These are phyloP conservation scores for Phengaris alcon DNA, from an alignment of 2,888 invertebrate species.

Conservation along the genomic window DNA sequence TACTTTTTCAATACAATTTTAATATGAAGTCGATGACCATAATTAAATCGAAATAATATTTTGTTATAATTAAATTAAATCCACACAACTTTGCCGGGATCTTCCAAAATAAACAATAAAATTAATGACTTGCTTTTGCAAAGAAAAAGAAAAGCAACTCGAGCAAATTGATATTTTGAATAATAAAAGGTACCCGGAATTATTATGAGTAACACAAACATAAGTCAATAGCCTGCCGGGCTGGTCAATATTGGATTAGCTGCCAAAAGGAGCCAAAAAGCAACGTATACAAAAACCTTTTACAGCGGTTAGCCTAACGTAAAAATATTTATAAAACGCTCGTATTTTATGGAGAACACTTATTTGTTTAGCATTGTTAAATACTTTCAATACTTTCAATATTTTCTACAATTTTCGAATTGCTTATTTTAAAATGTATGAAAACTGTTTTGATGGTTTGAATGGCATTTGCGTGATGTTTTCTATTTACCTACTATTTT, in stretches of 20 bases:
- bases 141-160: constrained; percentile 62
- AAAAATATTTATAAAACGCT: constrained; percentile 76
- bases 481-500: neutral
- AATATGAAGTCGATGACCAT: neutral
- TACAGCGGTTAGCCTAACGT: constrained; percentile 71
- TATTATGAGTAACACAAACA: constrained; percentile 78
- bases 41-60: neutral
- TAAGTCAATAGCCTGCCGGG: constrained; percentile 77
- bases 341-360: constrained; percentile 53
- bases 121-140: constrained; percentile 48
- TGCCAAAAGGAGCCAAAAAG: constrained; percentile 78
- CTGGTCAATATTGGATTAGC: constrained; percentile 79
- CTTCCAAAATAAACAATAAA: constrained; percentile 45
- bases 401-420: constrained; percentile 2
- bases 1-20: too few species aligned
- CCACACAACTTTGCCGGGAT: constrained; percentile 22
- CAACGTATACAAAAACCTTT: constrained; percentile 80
- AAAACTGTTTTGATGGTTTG: neutral
- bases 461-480: neutral
- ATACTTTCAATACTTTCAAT: constrained; percentile 3
- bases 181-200: constrained; percentile 75
- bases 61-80: constrained; percentile 26
- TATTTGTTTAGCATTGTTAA: constrained; percentile 36
- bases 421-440: neutral
- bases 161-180: constrained; percentile 77